phyloP scores from a whole-genome alignment of 2,797 vertebrate species.

The Hemitrygon akajei region DNA sequence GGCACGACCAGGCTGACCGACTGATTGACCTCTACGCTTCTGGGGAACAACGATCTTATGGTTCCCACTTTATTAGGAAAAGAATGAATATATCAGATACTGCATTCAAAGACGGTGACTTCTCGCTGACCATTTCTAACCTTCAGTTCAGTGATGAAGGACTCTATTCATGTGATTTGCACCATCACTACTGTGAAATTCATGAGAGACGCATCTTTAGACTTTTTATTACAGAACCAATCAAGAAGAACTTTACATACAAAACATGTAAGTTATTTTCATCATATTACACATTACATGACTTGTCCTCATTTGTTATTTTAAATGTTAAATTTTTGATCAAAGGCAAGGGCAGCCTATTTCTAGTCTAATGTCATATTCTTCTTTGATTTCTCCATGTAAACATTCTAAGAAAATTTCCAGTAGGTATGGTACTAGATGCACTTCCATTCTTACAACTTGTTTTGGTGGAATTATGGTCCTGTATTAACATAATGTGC shows the following conservation, averaged over 20 bases:
- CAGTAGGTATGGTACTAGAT: not conserved
- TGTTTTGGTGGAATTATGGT: not conserved
- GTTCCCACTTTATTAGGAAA: slow-evolving; percentile 63
- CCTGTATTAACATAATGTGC: not conserved
- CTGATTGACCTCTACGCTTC: slow-evolving; percentile 88
- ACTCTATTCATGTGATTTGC: slow-evolving; percentile 87
- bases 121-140: slow-evolving; percentile 71
- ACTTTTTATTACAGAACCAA: slow-evolving; percentile 59
- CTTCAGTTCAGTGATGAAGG: slow-evolving; percentile 73
- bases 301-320: slow-evolving; percentile 48
- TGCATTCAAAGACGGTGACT: slow-evolving; percentile 80
- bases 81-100: slow-evolving; percentile 71
- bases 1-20: slow-evolving; percentile 78
- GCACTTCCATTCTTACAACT: not conserved
- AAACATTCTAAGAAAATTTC: not conserved
- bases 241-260: not conserved
- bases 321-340: slow-evolving; percentile 47
- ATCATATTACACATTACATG: slow-evolving; percentile 55
- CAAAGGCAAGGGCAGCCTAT: slow-evolving; percentile 35
- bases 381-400: not conserved
- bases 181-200: slow-evolving; percentile 95
- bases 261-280: slow-evolving; percentile 23
- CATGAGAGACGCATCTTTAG: slow-evolving; percentile 81
- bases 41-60: slow-evolving; percentile 77
- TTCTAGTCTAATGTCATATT: not conserved